Conservation (phyloP, 1,140 invertebrate genomes). For the Macrobrachium nipponense region DNA sequence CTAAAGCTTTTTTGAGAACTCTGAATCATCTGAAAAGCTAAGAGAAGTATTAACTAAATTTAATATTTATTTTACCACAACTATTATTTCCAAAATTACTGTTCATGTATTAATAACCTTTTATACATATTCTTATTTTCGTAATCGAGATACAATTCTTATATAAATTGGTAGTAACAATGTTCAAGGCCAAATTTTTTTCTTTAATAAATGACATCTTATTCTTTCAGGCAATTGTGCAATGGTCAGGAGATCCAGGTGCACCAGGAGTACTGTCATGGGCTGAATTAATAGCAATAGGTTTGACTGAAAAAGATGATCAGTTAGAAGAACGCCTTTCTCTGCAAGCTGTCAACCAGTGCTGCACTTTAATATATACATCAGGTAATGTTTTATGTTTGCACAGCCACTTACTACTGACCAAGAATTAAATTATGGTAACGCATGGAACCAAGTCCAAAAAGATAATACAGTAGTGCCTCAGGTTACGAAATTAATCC, state of each 20-base stretch:
- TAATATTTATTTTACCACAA: too few species aligned
- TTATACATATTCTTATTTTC: too few species aligned
- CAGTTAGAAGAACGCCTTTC: conserved; percentile 60
- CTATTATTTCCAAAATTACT: too few species aligned
- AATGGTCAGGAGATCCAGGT: conserved; percentile 60
- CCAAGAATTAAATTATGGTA: too few species aligned
- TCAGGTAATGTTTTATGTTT: conserved; percentile 58
- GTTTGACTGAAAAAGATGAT: conserved; percentile 59
- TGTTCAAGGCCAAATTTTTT: not conserved
- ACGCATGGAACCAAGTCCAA: too few species aligned
- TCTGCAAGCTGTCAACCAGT: conserved; percentile 65
- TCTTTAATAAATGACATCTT: not conserved
- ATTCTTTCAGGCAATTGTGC: conserved; percentile 63
- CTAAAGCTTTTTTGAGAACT: too few species aligned
- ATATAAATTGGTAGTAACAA: not conserved
- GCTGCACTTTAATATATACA: conserved; percentile 66
- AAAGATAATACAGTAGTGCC: too few species aligned
- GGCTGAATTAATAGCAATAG: conserved; percentile 65
- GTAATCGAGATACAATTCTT: not conserved
- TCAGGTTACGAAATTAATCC: too few species aligned
- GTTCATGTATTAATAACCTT: too few species aligned
- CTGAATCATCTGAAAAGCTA: too few species aligned
- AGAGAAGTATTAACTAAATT: too few species aligned
- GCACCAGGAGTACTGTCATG: conserved; percentile 64
- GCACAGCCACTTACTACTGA: too few species aligned